Evolutionary conservation across 2,797 vertebrate genomes (phyloP).

Genomic region (Myiotriccus ornatus): DNA sequence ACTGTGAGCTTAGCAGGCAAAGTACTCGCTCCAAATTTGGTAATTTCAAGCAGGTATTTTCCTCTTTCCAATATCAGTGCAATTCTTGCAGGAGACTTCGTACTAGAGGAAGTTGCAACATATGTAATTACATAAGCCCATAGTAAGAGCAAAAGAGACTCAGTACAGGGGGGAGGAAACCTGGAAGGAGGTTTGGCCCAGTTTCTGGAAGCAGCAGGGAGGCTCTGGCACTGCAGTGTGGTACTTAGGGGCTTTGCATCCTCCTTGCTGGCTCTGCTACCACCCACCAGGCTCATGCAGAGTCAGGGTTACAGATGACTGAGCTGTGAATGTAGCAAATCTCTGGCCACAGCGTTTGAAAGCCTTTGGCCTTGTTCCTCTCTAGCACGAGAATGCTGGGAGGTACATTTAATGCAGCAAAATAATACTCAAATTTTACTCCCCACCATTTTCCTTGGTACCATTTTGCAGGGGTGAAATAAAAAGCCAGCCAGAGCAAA

Average conservation of each 20-base stretch:
- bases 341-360: neutral
- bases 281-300: rapidly evolving
- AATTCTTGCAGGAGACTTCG: neutral
- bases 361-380: neutral
- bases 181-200: neutral
- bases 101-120: neutral
- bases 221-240: neutral
- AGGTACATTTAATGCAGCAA: neutral
- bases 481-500: neutral
- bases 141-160: neutral
- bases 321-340: neutral
- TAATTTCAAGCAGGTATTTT: neutral
- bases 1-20: neutral
- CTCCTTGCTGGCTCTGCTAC: neutral
- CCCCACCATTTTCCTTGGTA: rapidly evolving
- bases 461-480: rapidly evolving
- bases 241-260: rapidly evolving
- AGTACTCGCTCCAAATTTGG: neutral
- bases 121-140: neutral
- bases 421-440: neutral
- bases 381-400: neutral
- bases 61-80: neutral
- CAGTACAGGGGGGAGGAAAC: rapidly evolving
- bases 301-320: neutral
- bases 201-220: neutral